Conservation (phyloP, 1,140 invertebrate genomes). For the Schlechtendalia chinensis region DNA sequence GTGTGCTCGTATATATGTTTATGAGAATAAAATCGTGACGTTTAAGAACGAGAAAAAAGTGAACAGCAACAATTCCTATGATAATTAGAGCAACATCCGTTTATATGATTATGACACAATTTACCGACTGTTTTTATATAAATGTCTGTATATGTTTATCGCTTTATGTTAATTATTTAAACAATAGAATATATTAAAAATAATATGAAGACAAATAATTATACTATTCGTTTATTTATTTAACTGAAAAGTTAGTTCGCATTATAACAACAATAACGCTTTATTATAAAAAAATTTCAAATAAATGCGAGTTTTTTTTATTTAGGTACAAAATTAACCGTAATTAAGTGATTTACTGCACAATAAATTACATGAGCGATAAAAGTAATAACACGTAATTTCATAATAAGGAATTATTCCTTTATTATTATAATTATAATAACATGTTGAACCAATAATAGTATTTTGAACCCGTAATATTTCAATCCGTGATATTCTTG, state of each 20-base stretch:
- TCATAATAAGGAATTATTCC: no score
- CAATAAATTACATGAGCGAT: background rate
- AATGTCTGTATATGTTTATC: background rate
- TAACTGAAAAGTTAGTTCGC: background rate
- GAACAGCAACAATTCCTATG: background rate
- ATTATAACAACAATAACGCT: background rate
- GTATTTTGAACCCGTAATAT: no score
- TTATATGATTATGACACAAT: background rate
- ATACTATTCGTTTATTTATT: background rate
- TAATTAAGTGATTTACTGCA: no score
- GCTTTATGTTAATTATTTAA: conserved; percentile 10
- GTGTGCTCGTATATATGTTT: no score
- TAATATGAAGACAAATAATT: background rate
- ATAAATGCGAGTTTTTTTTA: conserved; percentile 1
- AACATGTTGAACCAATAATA: no score
- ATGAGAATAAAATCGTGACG: no score
- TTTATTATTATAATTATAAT: no score
- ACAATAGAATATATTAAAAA: background rate
- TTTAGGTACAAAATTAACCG: background rate
- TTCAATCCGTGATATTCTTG: no score
- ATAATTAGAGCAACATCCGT: background rate
- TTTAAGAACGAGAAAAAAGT: no score
- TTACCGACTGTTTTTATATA: background rate
- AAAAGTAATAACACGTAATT: no score
- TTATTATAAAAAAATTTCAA: background rate